phyloP scores from a whole-genome alignment of 2,113 vertebrate species.

The Sylvicapra grimmia region DNA sequence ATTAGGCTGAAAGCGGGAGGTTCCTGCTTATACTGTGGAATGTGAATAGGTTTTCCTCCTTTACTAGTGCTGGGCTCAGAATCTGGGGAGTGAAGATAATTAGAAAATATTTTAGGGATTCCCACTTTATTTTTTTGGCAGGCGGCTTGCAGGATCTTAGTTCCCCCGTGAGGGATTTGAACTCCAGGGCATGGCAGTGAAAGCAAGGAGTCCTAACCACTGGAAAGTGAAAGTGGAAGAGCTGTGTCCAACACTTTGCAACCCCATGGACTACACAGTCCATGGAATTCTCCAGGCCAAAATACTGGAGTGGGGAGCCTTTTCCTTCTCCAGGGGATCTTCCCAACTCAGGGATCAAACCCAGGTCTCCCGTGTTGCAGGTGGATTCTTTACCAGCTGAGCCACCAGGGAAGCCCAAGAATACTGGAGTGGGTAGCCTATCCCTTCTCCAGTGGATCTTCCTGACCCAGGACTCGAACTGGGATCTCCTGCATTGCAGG shows the following conservation, averaged over 20 bases:
- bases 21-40: background rate
- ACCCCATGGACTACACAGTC: background rate
- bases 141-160: background rate
- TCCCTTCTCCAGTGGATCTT: background rate
- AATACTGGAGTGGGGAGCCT: background rate
- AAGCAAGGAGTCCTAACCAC: background rate
- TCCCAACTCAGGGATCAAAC: background rate
- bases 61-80: background rate
- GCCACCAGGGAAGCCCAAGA: background rate
- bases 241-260: background rate
- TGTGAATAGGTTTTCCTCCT: background rate
- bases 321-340: background rate
- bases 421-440: background rate
- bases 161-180: background rate
- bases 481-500: background rate
- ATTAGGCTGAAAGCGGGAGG: background rate
- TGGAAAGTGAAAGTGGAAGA: background rate
- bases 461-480: background rate
- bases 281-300: background rate
- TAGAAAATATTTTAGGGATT: background rate
- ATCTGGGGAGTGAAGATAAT: background rate
- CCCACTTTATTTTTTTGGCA: background rate
- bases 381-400: background rate
- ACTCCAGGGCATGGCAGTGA: background rate
- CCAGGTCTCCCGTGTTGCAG: background rate